phyloP scores from a whole-genome alignment of 2,113 vertebrate genomes.

The Boulengeromyrus knoepffleri region DNA sequence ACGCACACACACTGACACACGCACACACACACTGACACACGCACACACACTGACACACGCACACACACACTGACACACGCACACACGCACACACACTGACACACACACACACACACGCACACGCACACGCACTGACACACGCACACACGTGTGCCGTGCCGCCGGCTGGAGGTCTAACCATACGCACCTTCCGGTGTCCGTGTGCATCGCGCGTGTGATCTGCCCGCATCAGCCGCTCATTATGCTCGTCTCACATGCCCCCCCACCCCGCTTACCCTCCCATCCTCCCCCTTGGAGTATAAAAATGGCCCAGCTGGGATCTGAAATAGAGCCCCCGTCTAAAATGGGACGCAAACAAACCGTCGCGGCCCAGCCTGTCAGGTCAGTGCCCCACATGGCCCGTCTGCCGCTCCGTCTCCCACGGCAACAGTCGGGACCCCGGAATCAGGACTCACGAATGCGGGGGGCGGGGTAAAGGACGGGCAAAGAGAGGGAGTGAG shows the following conservation, averaged over 20 bases:
- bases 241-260: background rate
- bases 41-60: too few species aligned
- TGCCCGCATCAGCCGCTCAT: background rate
- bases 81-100: background rate
- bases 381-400: background rate
- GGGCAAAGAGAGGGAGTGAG: background rate
- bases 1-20: too few species aligned
- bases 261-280: background rate
- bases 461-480: background rate
- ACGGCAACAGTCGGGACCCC: background rate
- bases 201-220: background rate
- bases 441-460: background rate
- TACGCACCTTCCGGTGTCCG: background rate
- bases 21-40: too few species aligned
- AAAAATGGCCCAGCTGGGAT: background rate
- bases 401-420: background rate
- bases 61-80: background rate
- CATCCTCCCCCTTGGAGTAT: background rate
- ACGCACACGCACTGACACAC: background rate
- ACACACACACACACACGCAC: background rate
- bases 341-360: conserved; percentile 3
- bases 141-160: background rate
- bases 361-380: background rate
- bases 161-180: background rate
- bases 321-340: background rate